These are phyloP conservation scores for Mesocricetus auratus DNA, from an alignment of 2,113 vertebrate genomes.

Conservation along the genomic window DNA sequence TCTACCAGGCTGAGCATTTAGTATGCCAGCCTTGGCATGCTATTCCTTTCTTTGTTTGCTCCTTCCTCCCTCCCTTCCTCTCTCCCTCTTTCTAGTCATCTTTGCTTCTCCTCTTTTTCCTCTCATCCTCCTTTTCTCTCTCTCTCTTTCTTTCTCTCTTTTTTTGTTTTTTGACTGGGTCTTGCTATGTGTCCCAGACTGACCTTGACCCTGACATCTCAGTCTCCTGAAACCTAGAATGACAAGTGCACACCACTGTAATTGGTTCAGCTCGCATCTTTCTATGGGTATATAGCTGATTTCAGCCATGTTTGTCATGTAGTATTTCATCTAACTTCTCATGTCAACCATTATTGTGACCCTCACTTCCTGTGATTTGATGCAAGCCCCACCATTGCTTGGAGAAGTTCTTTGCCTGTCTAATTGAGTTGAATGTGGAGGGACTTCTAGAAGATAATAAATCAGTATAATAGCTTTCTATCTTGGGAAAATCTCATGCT, in stretches of 20 bases:
- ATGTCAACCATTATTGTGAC: not conserved
- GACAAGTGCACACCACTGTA: not conserved
- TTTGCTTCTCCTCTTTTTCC: not conserved
- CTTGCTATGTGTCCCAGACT: not conserved
- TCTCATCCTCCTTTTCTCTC: not conserved
- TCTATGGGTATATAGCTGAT: not conserved
- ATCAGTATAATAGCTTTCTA: not conserved
- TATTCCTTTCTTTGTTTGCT: not conserved
- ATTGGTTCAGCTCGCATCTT: not conserved
- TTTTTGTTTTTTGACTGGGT: no score
- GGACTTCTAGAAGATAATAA: slow-evolving; percentile 14
- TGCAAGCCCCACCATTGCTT: not conserved
- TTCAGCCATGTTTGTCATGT: not conserved
- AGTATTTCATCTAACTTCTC: not conserved
- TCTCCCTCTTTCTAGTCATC: not conserved
- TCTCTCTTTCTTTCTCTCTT: no score
- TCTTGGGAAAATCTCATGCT: not conserved
- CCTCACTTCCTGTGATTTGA: not conserved
- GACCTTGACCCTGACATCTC: not conserved
- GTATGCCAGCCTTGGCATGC: not conserved
- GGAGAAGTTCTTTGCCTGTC: not conserved
- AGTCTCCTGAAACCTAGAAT: not conserved
- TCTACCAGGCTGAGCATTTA: not conserved
- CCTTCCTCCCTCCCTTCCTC: no score
- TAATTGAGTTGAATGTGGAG: not conserved